These are phyloP conservation scores for Amiota minor DNA, from an alignment of 2,888 invertebrate species.

Conservation along the genomic window DNA sequence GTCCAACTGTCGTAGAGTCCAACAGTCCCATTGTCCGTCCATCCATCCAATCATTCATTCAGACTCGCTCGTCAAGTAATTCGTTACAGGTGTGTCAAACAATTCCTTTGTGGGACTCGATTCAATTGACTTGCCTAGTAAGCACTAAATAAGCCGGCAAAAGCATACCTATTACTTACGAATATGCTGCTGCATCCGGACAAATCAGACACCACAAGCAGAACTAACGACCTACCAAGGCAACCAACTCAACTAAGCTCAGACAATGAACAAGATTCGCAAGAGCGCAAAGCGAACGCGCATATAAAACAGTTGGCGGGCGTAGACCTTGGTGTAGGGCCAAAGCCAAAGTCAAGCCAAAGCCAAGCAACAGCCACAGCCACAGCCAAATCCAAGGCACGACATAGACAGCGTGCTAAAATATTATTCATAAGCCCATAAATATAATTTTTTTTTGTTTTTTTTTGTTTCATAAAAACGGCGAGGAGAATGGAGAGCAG, in stretches of 20 bases:
- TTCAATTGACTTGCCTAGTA: slow-evolving; percentile 6
- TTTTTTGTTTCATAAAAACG: slow-evolving; percentile 19
- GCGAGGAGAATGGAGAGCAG: slow-evolving; percentile 15
- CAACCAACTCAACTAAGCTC: slow-evolving; percentile 44
- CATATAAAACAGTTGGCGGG: background rate
- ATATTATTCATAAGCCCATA: slow-evolving; percentile 67
- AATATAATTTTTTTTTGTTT: slow-evolving; percentile 46
- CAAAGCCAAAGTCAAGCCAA: too few species aligned
- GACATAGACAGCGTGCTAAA: slow-evolving; percentile 45
- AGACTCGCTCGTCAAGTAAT: slow-evolving; percentile 7
- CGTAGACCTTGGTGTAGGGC: background rate
- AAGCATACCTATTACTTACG: background rate
- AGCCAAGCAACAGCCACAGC: too few species aligned
- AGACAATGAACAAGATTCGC: background rate
- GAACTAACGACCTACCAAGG: slow-evolving; percentile 43
- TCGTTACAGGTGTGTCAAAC: slow-evolving; percentile 12
- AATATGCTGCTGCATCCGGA: slow-evolving; percentile 33
- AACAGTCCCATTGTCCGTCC: too few species aligned
- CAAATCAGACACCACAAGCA: background rate
- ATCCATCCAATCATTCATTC: too few species aligned
- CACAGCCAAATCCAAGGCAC: background rate
- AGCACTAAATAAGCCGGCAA: background rate
- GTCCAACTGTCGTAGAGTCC: too few species aligned
- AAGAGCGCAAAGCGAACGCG: background rate
- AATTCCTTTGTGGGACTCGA: background rate